phyloP scores from a whole-genome alignment of 1,140 invertebrate species.

The Drosophila pachea region DNA sequence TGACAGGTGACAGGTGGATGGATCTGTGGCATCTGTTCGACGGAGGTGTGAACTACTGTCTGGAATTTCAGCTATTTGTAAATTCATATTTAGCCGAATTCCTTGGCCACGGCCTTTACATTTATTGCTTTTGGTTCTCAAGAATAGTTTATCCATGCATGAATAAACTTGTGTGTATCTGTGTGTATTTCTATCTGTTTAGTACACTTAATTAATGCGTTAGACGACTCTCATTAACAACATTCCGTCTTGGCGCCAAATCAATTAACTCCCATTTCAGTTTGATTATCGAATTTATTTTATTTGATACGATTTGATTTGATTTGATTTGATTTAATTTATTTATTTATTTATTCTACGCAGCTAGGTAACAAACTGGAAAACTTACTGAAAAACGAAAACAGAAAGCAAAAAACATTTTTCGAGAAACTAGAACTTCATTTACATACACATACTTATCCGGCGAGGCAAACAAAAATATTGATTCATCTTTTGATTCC shows the following conservation, averaged over 20 bases:
- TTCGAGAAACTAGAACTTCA: constrained; percentile 58
- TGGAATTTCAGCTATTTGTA: no score
- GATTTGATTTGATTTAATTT: constrained; percentile 13
- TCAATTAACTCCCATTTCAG: constrained; percentile 62
- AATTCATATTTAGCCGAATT: no score
- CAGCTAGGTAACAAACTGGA: constrained; percentile 54
- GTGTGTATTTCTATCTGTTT: constrained; percentile 53
- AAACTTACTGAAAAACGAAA: constrained; percentile 45
- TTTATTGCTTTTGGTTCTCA: constrained; percentile 23
- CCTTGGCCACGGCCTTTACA: no score
- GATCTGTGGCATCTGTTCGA: no score
- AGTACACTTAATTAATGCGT: constrained; percentile 67
- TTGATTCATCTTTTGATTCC: constrained; percentile 66
- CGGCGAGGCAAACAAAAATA: constrained; percentile 45
- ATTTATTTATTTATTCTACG: constrained; percentile 33
- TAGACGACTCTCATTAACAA: constrained; percentile 62
- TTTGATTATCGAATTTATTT: constrained; percentile 28
- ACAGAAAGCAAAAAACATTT: constrained; percentile 29
- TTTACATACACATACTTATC: constrained; percentile 53
- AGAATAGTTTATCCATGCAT: constrained; percentile 10
- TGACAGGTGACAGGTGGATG: no score
- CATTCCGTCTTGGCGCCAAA: constrained; percentile 59
- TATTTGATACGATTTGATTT: constrained; percentile 21
- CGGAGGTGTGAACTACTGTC: no score
- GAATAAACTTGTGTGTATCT: constrained; percentile 7